Conservation (phyloP, 1,140 invertebrate genomes). For the Yoshiicerus persimilis region DNA sequence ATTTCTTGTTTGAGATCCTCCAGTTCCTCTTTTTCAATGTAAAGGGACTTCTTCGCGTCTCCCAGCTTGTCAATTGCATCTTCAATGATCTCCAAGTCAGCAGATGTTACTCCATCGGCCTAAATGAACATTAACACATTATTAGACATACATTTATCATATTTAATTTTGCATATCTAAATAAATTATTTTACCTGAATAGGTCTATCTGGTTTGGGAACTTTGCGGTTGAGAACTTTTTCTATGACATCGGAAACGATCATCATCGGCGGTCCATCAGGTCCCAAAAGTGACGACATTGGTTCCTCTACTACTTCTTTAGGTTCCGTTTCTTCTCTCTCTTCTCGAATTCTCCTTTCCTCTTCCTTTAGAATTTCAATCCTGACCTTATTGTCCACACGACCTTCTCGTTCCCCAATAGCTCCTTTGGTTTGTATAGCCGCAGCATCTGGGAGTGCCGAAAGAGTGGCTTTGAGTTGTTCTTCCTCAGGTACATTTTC, state of each 20-base stretch:
- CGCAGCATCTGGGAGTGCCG: conserved; percentile 81
- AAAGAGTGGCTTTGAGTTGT: conserved; percentile 90
- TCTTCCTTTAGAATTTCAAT: conserved; percentile 89
- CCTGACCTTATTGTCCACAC: conserved; percentile 89
- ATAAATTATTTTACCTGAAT: background rate
- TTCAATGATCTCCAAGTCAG: conserved; percentile 83
- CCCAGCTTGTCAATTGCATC: conserved; percentile 82
- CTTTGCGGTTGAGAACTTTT: background rate
- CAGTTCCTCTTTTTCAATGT: conserved; percentile 87
- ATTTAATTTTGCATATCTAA: too few species aligned
- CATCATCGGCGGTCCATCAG: background rate
- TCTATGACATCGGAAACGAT: background rate
- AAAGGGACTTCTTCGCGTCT: conserved; percentile 76
- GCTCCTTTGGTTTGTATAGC: conserved; percentile 83
- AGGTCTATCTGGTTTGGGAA: background rate
- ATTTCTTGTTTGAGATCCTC: conserved; percentile 88
- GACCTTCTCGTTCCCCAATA: conserved; percentile 92
- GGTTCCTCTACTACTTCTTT: background rate
- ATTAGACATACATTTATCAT: too few species aligned
- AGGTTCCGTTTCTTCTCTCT: conserved; percentile 67
- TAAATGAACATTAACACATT: too few species aligned
- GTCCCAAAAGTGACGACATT: background rate
- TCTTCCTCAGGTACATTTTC: conserved; percentile 82
- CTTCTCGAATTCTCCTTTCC: conserved; percentile 85
- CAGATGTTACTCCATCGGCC: conserved; percentile 65